Evolutionary conservation across 1,140 invertebrate species (phyloP).

Genomic region (Subanguina moxae): DNA sequence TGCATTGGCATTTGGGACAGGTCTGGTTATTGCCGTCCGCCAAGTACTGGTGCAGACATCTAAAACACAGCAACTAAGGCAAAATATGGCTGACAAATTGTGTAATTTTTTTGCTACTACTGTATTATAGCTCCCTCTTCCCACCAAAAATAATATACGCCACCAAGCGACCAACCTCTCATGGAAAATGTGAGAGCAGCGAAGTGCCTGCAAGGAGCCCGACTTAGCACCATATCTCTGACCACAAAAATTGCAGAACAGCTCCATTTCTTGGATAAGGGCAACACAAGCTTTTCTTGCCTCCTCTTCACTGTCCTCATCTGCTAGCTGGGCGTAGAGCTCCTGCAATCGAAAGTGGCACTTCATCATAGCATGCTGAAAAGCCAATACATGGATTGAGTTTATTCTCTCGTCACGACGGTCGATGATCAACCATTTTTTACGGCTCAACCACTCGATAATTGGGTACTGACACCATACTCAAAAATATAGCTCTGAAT

Average conservation of each 20-base stretch:
- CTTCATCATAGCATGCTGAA: constrained; percentile 57
- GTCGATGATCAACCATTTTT: too few species aligned
- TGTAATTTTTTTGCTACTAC: too few species aligned
- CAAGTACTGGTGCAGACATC: constrained; percentile 31
- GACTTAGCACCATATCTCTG: constrained; percentile 52
- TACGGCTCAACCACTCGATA: too few species aligned
- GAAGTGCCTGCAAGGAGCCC: constrained; percentile 53
- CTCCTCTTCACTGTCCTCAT: constrained; percentile 52
- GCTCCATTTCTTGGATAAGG: constrained; percentile 58
- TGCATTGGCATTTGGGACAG: constrained; percentile 9
- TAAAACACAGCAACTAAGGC: constrained; percentile 17
- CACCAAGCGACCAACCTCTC: constrained; percentile 44
- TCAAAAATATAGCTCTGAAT: too few species aligned
- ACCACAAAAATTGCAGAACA: constrained; percentile 59
- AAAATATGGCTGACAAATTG: too few species aligned
- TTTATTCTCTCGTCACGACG: too few species aligned
- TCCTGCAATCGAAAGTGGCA: constrained; percentile 56
- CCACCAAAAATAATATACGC: too few species aligned
- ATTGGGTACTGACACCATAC: too few species aligned
- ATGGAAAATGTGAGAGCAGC: constrained; percentile 59
- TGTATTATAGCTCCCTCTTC: too few species aligned
- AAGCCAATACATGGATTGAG: too few species aligned
- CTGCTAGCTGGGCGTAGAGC: constrained; percentile 42
- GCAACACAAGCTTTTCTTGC: constrained; percentile 35
- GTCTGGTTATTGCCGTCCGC: not conserved